Conservation (phyloP, 2,113 vertebrate genomes). For the Diadophis punctatus region DNA sequence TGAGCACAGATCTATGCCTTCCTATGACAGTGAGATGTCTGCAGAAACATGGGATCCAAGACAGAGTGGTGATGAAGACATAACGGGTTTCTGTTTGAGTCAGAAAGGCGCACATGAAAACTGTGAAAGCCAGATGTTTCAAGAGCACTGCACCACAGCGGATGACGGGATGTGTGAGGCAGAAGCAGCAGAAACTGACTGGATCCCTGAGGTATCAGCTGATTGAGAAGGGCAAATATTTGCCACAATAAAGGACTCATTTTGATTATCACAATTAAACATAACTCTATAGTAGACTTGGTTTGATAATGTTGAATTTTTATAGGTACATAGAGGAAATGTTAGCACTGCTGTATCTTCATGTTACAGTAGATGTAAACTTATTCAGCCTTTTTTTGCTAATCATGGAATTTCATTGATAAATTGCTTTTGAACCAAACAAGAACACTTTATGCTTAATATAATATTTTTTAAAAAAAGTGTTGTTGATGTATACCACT, state of each 20-base stretch:
- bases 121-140: neutral
- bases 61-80: neutral
- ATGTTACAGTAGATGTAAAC: slow-evolving; percentile 30
- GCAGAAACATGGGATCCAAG: slow-evolving; percentile 1
- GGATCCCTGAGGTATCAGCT: rapidly evolving
- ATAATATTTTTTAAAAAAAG: slow-evolving; percentile 37
- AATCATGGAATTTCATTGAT: slow-evolving; percentile 19
- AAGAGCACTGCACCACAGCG: rapidly evolving
- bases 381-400: slow-evolving; percentile 9
- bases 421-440: slow-evolving; percentile 39
- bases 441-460: slow-evolving; percentile 28
- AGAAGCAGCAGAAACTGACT: rapidly evolving
- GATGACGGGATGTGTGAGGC: neutral
- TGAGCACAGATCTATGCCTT: neutral
- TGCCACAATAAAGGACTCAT: neutral
- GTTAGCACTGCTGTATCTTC: neutral
- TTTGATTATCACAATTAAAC: slow-evolving; percentile 5
- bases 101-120: neutral
- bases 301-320: slow-evolving; percentile 24
- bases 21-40: rapidly evolving
- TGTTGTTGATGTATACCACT: slow-evolving; percentile 40
- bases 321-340: slow-evolving; percentile 1
- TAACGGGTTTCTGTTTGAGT: neutral
- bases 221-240: neutral
- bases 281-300: neutral